Evolutionary conservation across 2,888 invertebrate genomes (phyloP).

Genomic region (Andrena hattorfiana): DNA sequence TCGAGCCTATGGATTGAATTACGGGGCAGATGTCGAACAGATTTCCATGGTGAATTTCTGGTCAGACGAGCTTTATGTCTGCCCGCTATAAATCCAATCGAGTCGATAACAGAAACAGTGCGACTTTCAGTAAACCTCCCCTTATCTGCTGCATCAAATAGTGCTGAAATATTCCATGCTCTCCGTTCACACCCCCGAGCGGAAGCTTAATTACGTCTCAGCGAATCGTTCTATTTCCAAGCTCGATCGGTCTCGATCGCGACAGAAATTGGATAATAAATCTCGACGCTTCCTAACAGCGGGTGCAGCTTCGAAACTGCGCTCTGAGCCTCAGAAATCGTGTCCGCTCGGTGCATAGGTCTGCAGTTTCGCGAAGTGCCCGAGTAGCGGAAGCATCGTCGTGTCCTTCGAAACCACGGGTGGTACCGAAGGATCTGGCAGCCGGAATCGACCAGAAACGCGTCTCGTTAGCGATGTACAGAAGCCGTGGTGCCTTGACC

Average conservation of each 20-base stretch:
- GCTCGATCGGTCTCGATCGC: slow-evolving; percentile 24
- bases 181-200: background rate
- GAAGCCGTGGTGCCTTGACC: slow-evolving; percentile 51
- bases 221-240: slow-evolving; percentile 30
- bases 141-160: slow-evolving; percentile 9
- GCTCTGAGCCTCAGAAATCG: slow-evolving; percentile 39
- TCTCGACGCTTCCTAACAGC: slow-evolving; percentile 32
- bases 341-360: slow-evolving; percentile 44
- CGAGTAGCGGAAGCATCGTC: background rate
- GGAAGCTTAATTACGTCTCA: slow-evolving; percentile 40
- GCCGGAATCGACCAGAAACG: slow-evolving; percentile 54
- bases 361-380: slow-evolving; percentile 43
- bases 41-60: too few relatives aligned
- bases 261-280: slow-evolving; percentile 64
- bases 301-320: slow-evolving; percentile 25
- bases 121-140: background rate
- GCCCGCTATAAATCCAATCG: background rate
- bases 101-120: background rate
- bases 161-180: slow-evolving; percentile 24
- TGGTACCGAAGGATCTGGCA: slow-evolving; percentile 45
- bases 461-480: slow-evolving; percentile 64
- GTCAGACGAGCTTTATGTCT: too few relatives aligned
- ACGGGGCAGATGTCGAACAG: too few relatives aligned
- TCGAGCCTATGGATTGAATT: background rate
- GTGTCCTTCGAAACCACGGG: slow-evolving; percentile 23